Evolutionary conservation across 2,888 invertebrate species (phyloP), one percentile per base, ranked within the genome.

Genomic region (Pharmacophagus antenor): DNA sequence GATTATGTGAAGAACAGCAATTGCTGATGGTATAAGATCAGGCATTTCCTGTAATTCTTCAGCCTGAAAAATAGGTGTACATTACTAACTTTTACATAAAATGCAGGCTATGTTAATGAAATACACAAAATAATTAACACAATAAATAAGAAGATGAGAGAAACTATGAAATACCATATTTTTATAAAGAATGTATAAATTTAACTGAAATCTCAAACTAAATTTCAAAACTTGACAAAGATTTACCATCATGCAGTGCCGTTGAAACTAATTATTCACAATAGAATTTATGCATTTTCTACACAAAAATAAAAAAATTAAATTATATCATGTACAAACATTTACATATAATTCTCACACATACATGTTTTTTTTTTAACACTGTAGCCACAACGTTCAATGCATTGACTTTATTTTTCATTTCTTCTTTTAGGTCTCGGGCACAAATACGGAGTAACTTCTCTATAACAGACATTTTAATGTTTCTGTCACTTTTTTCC

Each of bases 351-450:
- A 21, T 15, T 46, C 20, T 12, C 18, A 20, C 5, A 56, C 56
- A 64, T 75, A 88, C 88, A 79, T 81, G 70, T 12, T 77, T 64
- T 73, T 77, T 82, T 15, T 72, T 72, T 27, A 84, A 54, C 37
- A 86, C 67, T n/a, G 65, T 63, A 47, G 66, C 59, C 18, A 85
- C 69, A 17, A 83, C 70, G 27, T 73, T 74, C 47, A 86, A 59
- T 25, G 72, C 70, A 58, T 70, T 69, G 20, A 70, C 63, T 41
- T 75, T 69, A 65, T 74, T 71, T 63, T 76, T 76, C 49, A 75
- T 67, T 59, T 83, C 76, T 21, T 76, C 71, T 60, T 74, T 76
- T 31, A 84, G 62, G 37, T 82, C 81, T 42, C 71, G 70, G 21
- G 70, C 65, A 67, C 83, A 85, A 57, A 83, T 61, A 20, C 67